Conservation (phyloP, 2,797 vertebrate genomes). For the Eulemur rubriventer region DNA sequence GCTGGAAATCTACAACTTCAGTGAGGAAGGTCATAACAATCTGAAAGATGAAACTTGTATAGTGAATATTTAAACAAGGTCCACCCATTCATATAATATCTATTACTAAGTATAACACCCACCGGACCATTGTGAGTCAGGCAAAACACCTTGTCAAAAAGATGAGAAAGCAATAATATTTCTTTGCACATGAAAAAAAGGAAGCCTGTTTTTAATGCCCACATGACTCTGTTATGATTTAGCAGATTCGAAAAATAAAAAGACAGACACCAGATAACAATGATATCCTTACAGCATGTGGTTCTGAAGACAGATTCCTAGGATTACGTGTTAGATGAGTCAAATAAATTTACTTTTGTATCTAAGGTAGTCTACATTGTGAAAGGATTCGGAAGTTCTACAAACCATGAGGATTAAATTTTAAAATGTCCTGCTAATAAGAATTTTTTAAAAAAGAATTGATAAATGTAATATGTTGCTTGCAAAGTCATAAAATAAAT, state of each 20-base stretch:
- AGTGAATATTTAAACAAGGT: not conserved
- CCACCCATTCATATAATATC: not conserved
- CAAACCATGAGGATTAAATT: not conserved
- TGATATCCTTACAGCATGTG: not conserved
- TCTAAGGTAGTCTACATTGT: not conserved
- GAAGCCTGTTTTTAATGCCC: not conserved
- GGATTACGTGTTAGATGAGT: not conserved
- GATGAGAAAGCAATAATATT: not conserved
- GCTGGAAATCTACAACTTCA: not conserved
- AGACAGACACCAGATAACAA: not conserved
- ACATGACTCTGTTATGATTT: not conserved
- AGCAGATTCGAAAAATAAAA: not conserved
- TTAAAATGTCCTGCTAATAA: not conserved
- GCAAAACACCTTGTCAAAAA: not conserved
- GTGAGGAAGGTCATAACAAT: not conserved
- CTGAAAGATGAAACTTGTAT: not conserved
- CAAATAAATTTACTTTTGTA: not conserved
- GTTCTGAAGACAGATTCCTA: not conserved
- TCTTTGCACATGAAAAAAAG: not conserved
- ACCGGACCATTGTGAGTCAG: not conserved
- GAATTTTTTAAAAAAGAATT: not conserved
- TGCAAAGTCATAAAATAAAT: not conserved
- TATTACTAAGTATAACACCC: not conserved
- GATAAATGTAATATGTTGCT: not conserved
- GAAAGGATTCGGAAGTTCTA: not conserved